Evolutionary conservation across 2,797 vertebrate genomes (phyloP), one percentile per base, ranked within the genome.

Genomic region (Hemitrygon akajei): DNA sequence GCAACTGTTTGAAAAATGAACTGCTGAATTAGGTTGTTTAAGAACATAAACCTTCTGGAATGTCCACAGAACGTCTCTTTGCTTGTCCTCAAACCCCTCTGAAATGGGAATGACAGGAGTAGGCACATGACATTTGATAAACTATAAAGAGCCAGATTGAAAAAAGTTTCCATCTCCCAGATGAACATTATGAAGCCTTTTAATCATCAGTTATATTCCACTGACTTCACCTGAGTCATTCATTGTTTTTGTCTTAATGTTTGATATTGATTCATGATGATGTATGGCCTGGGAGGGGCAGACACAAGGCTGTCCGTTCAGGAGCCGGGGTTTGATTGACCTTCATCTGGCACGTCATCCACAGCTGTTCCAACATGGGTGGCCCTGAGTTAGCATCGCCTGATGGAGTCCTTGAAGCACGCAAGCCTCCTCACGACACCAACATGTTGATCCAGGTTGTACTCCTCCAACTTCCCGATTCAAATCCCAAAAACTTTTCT

Each of bases 71-170:
- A 97, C 97, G 97, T 96, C 97, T 97, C 96, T 97, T 97, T 97
- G 96, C 97, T 97, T 97, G 97, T 97, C 97, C 97, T 97, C 96
- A 40, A 91, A 71, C 89, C 66, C 69, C 69, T 87, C 96, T 97
- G 97, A 97, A 97, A 97, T 96, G 96, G 96, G 97, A 97, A 97
- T 97, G 97, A 97, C 97, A 97, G 97, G 66, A 97, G 97, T 97
- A 97, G 97, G 97, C 97, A 96, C 94, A 96, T 95, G 97, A 96
- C 97, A 96, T 97, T 97, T 96, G 97, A 97, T 92, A 97, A 97
- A 96, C 97, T 97, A 97, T 97, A 97, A 96, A 97, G 96, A 96
- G 96, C 96, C 96, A 97, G 97, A 97, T 97, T 97, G 97, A 97
- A 97, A 97, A 97, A 97, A 96, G 97, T 97, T 97, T 97, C 96